Conservation (phyloP, 2,797 vertebrate species). For the Momotus momota region DNA sequence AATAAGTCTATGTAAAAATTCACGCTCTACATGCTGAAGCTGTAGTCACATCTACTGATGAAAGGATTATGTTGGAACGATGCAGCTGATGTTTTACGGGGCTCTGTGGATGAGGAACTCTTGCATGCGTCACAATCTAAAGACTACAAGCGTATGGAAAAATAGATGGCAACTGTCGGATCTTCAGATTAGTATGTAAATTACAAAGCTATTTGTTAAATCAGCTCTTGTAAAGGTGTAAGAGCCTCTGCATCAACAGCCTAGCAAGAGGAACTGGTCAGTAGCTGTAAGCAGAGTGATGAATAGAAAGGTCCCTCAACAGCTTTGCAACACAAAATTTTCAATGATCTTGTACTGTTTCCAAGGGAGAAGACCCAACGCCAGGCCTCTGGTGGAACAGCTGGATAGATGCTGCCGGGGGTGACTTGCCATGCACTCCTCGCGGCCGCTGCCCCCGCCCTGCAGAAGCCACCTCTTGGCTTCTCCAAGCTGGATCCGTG, state of each 20-base stretch:
- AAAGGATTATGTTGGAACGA: not conserved
- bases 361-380: not conserved
- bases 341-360: accelerated
- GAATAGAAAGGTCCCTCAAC: not conserved
- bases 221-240: not conserved
- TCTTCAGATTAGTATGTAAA: not conserved
- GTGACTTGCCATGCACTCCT: too few relatives aligned
- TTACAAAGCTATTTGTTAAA: not conserved
- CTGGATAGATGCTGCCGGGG: too few relatives aligned
- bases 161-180: not conserved
- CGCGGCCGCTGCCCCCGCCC: too few relatives aligned
- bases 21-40: not conserved
- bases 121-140: not conserved
- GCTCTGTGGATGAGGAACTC: not conserved
- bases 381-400: not conserved
- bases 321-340: not conserved
- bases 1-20: not conserved
- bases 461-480: not conserved
- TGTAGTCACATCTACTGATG: not conserved
- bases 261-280: not conserved
- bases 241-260: not conserved
- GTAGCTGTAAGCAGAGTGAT: not conserved
- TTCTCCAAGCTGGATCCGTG: not conserved
- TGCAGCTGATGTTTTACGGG: not conserved
- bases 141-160: not conserved